A percentile compares a stretch with the other conserved stretches of the same genome.
Evolutionary conservation across 2,888 invertebrate genomes (phyloP).

Genomic region (Acleris emargana): DNA sequence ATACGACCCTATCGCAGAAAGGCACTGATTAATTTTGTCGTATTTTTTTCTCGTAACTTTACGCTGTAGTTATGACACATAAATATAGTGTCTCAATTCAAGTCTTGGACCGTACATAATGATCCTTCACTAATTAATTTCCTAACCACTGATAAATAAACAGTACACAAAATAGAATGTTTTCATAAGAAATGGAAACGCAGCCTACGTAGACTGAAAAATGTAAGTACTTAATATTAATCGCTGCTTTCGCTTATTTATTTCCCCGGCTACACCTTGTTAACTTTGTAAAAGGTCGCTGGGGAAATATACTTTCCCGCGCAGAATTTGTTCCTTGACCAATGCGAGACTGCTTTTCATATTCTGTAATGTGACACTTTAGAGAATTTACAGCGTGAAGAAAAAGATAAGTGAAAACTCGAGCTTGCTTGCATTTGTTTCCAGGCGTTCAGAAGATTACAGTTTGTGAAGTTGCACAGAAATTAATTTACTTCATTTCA

Average conservation of each 20-base stretch:
- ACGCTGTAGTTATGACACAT: too few species aligned
- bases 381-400: constrained; percentile 31
- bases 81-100: too few species aligned
- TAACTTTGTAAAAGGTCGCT: constrained; percentile 77
- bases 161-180: constrained; percentile 14
- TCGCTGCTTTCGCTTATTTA: constrained; percentile 70
- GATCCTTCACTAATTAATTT: constrained; percentile 1
- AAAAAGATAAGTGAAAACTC: constrained; percentile 27
- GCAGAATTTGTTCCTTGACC: constrained; percentile 71
- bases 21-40: too few species aligned
- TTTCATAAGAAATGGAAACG: constrained; percentile 19
- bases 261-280: constrained; percentile 79
- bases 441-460: constrained; percentile 5
- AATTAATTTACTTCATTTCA: not conserved
- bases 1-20: too few species aligned
- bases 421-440: constrained; percentile 19
- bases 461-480: not conserved
- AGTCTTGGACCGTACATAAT: too few species aligned
- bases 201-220: constrained; percentile 44
- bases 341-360: constrained; percentile 51
- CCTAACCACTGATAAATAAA: not conserved
- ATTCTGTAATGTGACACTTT: constrained; percentile 45
- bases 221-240: constrained; percentile 69
- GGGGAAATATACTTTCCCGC: constrained; percentile 76
- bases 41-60: too few species aligned